phyloP scores from a whole-genome alignment of 2,113 vertebrate genomes.

The Cephalopterus ornatus region DNA sequence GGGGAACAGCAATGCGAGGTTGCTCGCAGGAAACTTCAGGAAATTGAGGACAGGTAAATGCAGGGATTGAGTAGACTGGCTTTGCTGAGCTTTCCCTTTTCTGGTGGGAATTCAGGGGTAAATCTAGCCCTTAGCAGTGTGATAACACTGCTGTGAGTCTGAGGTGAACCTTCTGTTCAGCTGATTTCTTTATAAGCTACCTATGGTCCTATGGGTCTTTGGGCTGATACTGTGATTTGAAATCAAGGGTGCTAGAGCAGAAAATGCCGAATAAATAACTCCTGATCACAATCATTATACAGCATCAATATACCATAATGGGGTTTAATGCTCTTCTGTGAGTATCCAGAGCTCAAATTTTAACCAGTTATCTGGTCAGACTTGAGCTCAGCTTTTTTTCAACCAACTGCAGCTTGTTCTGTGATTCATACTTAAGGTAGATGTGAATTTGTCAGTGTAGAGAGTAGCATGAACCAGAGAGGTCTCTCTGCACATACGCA shows the following conservation, averaged over 20 bases:
- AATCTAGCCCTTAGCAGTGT: not conserved
- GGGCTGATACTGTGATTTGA: not conserved
- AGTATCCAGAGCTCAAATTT: not conserved
- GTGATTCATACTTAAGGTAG: not conserved
- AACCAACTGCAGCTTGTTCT: not conserved
- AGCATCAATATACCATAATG: not conserved
- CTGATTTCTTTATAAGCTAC: not conserved
- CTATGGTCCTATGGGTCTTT: rapidly evolving
- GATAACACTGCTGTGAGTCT: not conserved
- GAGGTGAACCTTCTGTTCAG: not conserved
- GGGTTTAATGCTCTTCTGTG: not conserved
- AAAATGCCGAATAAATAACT: not conserved
- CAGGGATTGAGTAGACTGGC: conserved; percentile 36
- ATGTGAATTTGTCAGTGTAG: not conserved
- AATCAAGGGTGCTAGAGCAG: not conserved
- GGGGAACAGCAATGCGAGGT: conserved; percentile 75
- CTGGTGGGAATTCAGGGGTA: not conserved
- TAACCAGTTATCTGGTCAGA: not conserved
- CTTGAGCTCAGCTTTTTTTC: not conserved
- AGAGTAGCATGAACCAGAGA: not conserved
- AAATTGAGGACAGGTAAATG: conserved; percentile 79
- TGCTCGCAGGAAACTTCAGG: conserved; percentile 76
- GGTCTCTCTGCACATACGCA: not conserved
- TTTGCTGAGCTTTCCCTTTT: conserved; percentile 45
- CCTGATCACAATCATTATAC: not conserved